Conservation (phyloP, 2,113 vertebrate species). For the Cisticola juncidis region DNA sequence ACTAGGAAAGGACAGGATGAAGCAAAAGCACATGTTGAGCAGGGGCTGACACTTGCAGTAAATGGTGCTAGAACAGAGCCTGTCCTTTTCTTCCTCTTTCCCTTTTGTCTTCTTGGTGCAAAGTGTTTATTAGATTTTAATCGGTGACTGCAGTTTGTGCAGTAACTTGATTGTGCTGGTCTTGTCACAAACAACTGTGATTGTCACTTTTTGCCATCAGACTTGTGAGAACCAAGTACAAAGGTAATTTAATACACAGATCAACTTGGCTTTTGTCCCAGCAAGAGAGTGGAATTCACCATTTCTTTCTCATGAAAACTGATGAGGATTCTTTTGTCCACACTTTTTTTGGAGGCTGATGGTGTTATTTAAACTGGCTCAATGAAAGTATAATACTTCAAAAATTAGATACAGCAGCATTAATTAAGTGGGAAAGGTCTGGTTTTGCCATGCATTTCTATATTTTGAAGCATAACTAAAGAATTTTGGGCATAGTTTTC, state of each 20-base stretch:
- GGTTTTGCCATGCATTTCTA: conserved; percentile 19
- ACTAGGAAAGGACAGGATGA: background rate
- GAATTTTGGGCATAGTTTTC: conserved; percentile 20
- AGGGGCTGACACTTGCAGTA: background rate
- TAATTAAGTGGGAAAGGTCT: conserved; percentile 23
- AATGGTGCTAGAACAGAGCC: background rate
- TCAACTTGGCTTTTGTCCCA: conserved; percentile 26
- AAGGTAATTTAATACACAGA: conserved; percentile 12
- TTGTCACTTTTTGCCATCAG: background rate
- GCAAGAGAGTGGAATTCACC: conserved; percentile 15
- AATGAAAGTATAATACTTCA: conserved; percentile 1
- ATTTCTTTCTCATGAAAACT: conserved; percentile 49
- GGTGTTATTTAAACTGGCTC: background rate
- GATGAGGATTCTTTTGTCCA: background rate
- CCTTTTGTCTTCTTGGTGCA: background rate
- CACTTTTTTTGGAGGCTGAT: background rate
- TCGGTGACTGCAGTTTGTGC: background rate
- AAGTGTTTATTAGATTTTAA: background rate
- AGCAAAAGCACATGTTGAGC: background rate
- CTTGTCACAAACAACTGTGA: background rate
- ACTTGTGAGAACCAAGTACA: background rate
- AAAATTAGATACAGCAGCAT: conserved; percentile 16
- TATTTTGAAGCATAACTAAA: conserved; percentile 57
- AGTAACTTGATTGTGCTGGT: background rate
- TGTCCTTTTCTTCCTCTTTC: background rate